Evolutionary conservation across 2,113 vertebrate genomes (phyloP), one percentile per base, ranked within the genome.

Genomic region (Capreolus pygargus): DNA sequence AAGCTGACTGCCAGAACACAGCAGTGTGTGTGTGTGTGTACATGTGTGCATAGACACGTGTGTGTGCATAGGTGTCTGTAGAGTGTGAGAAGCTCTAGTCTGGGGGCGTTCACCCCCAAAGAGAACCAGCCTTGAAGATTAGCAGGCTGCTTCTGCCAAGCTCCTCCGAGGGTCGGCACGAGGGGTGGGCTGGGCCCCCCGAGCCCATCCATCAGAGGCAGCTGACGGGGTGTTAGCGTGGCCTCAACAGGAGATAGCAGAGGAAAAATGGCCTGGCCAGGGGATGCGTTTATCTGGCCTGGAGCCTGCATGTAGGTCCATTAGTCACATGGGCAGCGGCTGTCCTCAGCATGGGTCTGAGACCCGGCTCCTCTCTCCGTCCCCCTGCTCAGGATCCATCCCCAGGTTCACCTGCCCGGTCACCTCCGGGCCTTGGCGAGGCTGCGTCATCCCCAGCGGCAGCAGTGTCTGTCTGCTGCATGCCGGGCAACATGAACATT

Each of bases 281-380:
- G 45, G 30, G 6, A 16, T 45, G 88, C 9, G 19, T 50, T 96
- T 96, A 97, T 97, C 96, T 96, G 94, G 92, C 87, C 60, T 16
- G 58, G 83, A 43, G 96, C 70, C 95, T 79, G 78, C 5, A 4
- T 87, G 85, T 60, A 1, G 27, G 1, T 19, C 91, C 91, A 50
- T 96, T 27, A 57, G 87, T 89, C 95, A 94, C 25, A 1, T 10
- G 23, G 0, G 70, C 52, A 1, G 76, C 1, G 7, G 82, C 70
- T 30, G 11, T 39, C 94, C 86, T 47, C 39, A 0, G 21, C 25
- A 2, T 0, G 2, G 89, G 82, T 91, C 91, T 81, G n/a, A 7
- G 47, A 12, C 28, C 87, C 3, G 0, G 2, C 74, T 10, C 21
- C 67, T 28, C 60, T 21, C 27, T n/a, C 47, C 3, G 9, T 50